A percentile compares a stretch with the other conserved stretches of the same genome.
These are phyloP conservation scores for Morpho helenor DNA, from an alignment of 2,888 invertebrate species.

Conservation along the genomic window DNA sequence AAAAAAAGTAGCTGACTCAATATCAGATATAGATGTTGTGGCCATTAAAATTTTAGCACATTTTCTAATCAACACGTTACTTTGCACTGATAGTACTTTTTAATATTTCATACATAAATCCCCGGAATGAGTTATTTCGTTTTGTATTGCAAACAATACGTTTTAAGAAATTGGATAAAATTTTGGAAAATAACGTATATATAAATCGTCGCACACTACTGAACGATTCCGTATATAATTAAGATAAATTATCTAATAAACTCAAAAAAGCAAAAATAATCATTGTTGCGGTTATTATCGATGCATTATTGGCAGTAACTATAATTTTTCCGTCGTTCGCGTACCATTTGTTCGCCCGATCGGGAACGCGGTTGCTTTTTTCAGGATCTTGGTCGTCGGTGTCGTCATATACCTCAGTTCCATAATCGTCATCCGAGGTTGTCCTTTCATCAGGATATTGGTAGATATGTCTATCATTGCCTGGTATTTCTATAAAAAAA, in stretches of 20 bases:
- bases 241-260: slow-evolving; percentile 28
- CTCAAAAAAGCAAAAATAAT: slow-evolving; percentile 38
- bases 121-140: no score
- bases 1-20: no score
- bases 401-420: slow-evolving; percentile 60
- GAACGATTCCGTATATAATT: slow-evolving; percentile 9
- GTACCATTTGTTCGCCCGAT: slow-evolving; percentile 75
- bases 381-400: slow-evolving; percentile 48
- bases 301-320: slow-evolving; percentile 41
- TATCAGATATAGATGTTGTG: no score
- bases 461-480: slow-evolving; percentile 67
- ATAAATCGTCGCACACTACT: slow-evolving; percentile 1
- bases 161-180: no score
- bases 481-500: slow-evolving; percentile 64
- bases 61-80: no score
- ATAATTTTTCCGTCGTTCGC: slow-evolving; percentile 63
- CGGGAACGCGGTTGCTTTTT: slow-evolving; percentile 69
- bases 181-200: neutral
- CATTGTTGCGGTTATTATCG: slow-evolving; percentile 33
- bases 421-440: slow-evolving; percentile 65
- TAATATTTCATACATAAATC: no score
- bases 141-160: no score
- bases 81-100: no score
- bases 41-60: no score
- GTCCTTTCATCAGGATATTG: slow-evolving; percentile 63